Evolutionary conservation across 2,797 vertebrate species (phyloP).

Genomic region (Fringilla coelebs): DNA sequence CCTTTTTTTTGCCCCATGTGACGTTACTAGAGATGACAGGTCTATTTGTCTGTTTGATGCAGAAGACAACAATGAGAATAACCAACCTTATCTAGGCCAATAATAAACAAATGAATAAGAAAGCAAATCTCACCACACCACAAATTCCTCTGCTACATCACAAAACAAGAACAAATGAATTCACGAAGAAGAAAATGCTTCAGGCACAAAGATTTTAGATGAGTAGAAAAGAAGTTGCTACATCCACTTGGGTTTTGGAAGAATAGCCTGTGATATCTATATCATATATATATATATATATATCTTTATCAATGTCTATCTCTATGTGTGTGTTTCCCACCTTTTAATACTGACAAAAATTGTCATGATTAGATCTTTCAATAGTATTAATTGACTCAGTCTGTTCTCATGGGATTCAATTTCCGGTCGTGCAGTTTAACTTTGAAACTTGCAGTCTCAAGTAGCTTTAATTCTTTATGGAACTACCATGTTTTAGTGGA

Average conservation of each 20-base stretch:
- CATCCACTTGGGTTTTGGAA: background rate
- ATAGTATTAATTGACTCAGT: background rate
- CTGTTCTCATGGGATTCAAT: background rate
- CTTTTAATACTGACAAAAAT: background rate
- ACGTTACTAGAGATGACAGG: conserved; percentile 14
- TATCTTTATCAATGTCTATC: too few species aligned
- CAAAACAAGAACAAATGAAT: background rate
- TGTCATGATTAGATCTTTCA: background rate
- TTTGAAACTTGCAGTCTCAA: background rate
- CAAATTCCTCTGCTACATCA: background rate
- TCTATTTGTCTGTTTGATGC: background rate
- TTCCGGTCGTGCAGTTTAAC: background rate
- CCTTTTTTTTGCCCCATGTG: background rate
- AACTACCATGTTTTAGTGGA: background rate
- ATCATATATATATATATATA: background rate
- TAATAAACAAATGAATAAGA: background rate
- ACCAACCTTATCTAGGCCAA: background rate
- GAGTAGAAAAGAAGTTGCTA: background rate
- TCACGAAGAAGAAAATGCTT: background rate
- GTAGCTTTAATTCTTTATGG: background rate
- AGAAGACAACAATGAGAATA: background rate
- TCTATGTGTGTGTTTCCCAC: background rate
- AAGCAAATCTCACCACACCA: background rate
- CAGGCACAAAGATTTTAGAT: background rate
- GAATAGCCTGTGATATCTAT: background rate